These are phyloP conservation scores for Drosophila paranaensis DNA, from an alignment of 2,888 invertebrate species.

Conservation along the genomic window DNA sequence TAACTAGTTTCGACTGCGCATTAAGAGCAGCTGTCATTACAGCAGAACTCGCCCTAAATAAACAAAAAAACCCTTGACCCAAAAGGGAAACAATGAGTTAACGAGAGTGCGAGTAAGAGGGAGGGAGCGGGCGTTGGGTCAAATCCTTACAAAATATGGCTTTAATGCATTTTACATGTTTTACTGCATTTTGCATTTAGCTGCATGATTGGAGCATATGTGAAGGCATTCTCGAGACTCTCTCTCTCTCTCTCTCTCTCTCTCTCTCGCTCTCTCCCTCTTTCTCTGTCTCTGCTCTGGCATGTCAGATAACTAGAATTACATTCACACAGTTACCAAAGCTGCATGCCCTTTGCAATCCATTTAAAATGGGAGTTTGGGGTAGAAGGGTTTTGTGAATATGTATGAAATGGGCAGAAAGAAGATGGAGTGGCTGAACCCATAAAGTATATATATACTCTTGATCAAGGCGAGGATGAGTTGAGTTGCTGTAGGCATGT, in stretches of 20 bases:
- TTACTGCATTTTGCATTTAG: constrained; percentile 29
- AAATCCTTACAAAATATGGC: constrained; percentile 12
- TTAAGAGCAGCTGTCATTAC: constrained; percentile 16
- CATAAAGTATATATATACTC: neutral
- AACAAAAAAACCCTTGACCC: constrained; percentile 34
- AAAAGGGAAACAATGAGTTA: constrained; percentile 25
- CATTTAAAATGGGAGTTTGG: neutral
- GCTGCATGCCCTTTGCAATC: neutral
- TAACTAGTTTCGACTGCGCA: constrained; percentile 2
- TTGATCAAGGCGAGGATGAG: neutral
- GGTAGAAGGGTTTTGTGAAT: neutral
- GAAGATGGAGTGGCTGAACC: neutral
- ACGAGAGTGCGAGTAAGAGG: neutral
- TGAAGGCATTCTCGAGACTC: neutral
- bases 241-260: neutral
- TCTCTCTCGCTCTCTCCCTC: too few species aligned
- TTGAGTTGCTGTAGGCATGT: neutral
- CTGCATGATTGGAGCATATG: constrained; percentile 10
- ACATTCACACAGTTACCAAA: constrained; percentile 9
- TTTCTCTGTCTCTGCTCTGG: neutral
- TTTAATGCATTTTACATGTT: constrained; percentile 45
- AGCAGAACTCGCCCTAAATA: neutral
- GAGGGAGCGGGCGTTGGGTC: neutral
- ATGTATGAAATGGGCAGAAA: neutral
- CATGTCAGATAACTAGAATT: constrained; percentile 37